These are phyloP conservation scores for Diplodus sargus DNA, from an alignment of 2,797 vertebrate species.

Conservation along the genomic window DNA sequence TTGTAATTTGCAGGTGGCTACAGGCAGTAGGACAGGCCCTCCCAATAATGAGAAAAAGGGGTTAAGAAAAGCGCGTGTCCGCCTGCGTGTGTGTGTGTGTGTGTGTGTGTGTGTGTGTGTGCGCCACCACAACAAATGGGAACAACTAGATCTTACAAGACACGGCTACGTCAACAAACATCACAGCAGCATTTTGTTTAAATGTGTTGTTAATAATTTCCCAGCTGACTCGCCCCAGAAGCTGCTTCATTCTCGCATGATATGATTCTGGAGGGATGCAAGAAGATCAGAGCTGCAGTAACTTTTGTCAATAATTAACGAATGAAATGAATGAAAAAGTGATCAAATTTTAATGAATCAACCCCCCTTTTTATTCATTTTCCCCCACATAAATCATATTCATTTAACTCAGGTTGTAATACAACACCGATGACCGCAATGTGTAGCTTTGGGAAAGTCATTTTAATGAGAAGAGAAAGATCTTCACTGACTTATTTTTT, in stretches of 20 bases:
- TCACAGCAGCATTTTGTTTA: slow-evolving; percentile 43
- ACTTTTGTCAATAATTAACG: slow-evolving; percentile 31
- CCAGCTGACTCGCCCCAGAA: slow-evolving; percentile 34
- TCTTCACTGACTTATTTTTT: too few species aligned
- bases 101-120: background rate
- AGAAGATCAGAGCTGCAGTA: slow-evolving; percentile 29
- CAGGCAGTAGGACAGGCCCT: slow-evolving; percentile 69
- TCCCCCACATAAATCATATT: too few species aligned
- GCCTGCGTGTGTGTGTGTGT: background rate
- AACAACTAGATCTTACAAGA: slow-evolving; percentile 35
- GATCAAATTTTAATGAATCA: too few species aligned
- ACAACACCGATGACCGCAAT: too few species aligned
- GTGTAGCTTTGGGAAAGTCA: too few species aligned
- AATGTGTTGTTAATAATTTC: slow-evolving; percentile 45
- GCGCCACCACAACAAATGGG: slow-evolving; percentile 23
- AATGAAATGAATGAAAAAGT: too few species aligned
- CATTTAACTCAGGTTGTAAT: too few species aligned
- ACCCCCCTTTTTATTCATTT: too few species aligned
- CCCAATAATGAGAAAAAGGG: slow-evolving; percentile 58
- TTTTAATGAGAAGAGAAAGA: too few species aligned
- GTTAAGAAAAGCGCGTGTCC: slow-evolving; percentile 42
- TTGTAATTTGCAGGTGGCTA: slow-evolving; percentile 87
- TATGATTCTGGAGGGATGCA: slow-evolving; percentile 39
- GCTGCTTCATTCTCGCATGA: slow-evolving; percentile 46
- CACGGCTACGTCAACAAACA: slow-evolving; percentile 27